Percentiles rank a stretch among this genome's conserved stretches.
phyloP scores from a whole-genome alignment of 2,888 invertebrate species.

The Epinotia brunnichana region DNA sequence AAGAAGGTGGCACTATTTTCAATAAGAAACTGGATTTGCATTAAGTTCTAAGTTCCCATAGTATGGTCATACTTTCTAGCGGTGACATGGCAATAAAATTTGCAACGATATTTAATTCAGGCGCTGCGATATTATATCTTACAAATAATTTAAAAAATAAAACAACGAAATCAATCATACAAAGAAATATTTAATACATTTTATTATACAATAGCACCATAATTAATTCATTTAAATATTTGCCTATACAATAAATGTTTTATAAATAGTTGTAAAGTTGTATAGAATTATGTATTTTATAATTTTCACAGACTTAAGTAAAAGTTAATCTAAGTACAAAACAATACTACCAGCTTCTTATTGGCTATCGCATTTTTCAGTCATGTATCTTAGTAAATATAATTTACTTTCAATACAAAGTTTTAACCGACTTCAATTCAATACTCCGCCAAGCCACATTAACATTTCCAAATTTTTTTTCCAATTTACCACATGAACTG shows the following conservation, averaged over 20 bases:
- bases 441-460: no score
- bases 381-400: background rate
- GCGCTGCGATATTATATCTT: no score
- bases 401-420: no score
- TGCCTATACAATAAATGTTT: background rate
- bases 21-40: no score
- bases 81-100: no score
- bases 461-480: no score
- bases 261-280: constrained; percentile 2
- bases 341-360: constrained; percentile 1
- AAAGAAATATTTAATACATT: constrained; percentile 4
- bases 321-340: background rate
- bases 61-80: no score
- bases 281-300: constrained; percentile 5
- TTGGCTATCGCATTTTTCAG: background rate
- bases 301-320: constrained; percentile 8
- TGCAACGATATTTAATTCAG: no score
- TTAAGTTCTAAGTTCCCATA: no score
- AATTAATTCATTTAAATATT: background rate
- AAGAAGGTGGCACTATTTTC: no score
- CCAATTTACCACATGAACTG: no score
- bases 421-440: no score
- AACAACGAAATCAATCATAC: background rate
- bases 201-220: constrained; percentile 22
- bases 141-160: background rate